Base-by-base conservation (phyloP, 2,797 vertebrate genomes). In the Ptychadena robeensis region DNA sequence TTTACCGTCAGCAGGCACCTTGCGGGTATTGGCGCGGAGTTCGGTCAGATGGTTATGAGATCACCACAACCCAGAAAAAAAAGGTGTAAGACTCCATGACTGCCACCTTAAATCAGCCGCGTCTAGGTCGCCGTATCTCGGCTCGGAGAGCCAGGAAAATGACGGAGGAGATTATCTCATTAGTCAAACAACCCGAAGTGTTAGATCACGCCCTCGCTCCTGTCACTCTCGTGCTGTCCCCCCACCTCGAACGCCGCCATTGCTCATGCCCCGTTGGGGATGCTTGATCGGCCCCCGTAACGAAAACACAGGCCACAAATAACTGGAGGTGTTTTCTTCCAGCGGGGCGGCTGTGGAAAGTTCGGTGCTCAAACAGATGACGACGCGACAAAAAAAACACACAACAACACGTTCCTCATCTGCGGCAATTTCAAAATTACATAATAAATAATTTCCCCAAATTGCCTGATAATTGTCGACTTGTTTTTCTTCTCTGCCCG, bases 391-490 rank as follows among this genome's bases (percentile, higher is more conserved):
- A 53, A 53, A 53, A 53, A 53, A 53, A 61, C n/a, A 10, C 59
- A 25, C n/a, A 59, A 34, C 27, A 57, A 75, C 73, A 64, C 53
- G 12, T n/a, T 37, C 22, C 32, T 35, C 25, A 72, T 31, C 40
- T 48, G 27, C 63, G 15, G 63, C 75, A 67, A 80, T 67, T 38
- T 71, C 25, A 35, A 18, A n/a, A 74, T 84, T 40, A 84, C 82
- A 68, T 79, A 67, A 79, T 57, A 66, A 84, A 57, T 68, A 30
- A 73, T 68, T 83, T 25, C 10, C 76, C 76, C 34, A 73, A 80
- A 84, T 74, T 67, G 70, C 76, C 76, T 68, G 76, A 73, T 84
- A 84, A 84, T 84, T 84, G 75, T 74, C 59, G 59, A n/a, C 59
- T 25, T 61, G 59, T 61, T 61, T 61, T 28, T 37, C 57, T 35